A percentile compares a stretch with the other conserved stretches of the same genome.
Conservation (phyloP, 2,888 invertebrate species). For the Leucania comma region DNA sequence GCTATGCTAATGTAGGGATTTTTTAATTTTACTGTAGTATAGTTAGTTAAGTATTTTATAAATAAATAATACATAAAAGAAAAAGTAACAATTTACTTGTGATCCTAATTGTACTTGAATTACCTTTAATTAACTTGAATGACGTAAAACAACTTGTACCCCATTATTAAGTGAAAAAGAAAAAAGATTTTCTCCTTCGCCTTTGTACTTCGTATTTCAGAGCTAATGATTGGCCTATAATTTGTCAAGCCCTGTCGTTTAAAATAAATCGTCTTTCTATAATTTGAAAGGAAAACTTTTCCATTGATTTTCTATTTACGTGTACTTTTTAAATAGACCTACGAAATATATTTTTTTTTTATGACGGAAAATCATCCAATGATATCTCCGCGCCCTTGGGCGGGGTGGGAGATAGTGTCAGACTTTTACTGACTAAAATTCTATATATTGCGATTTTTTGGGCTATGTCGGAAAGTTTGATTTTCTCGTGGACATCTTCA, state of each 20-base stretch:
- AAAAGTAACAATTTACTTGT: not conserved
- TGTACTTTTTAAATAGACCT: not conserved
- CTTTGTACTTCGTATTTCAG: constrained; percentile 13
- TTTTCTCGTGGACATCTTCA: too few species aligned
- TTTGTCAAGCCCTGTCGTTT: constrained; percentile 29
- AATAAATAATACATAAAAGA: too few species aligned
- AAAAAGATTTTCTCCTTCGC: not conserved
- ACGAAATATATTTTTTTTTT: not conserved
- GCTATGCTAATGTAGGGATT: too few species aligned
- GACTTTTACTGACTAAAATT: too few species aligned
- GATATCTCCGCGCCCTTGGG: too few species aligned
- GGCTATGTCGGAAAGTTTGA: too few species aligned
- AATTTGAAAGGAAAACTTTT: constrained; percentile 13
- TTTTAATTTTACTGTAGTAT: too few species aligned
- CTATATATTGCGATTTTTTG: too few species aligned
- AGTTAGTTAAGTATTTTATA: too few species aligned
- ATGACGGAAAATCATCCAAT: too few species aligned
- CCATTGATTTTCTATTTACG: not conserved
- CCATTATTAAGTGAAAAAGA: not conserved
- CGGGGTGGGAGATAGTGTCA: too few species aligned
- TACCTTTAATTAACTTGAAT: not conserved
- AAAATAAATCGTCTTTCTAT: constrained; percentile 1
- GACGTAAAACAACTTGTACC: too few species aligned
- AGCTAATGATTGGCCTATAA: not conserved
- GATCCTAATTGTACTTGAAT: not conserved